Conservation (phyloP, 2,113 vertebrate genomes). For the Erythrolamprus reginae region DNA sequence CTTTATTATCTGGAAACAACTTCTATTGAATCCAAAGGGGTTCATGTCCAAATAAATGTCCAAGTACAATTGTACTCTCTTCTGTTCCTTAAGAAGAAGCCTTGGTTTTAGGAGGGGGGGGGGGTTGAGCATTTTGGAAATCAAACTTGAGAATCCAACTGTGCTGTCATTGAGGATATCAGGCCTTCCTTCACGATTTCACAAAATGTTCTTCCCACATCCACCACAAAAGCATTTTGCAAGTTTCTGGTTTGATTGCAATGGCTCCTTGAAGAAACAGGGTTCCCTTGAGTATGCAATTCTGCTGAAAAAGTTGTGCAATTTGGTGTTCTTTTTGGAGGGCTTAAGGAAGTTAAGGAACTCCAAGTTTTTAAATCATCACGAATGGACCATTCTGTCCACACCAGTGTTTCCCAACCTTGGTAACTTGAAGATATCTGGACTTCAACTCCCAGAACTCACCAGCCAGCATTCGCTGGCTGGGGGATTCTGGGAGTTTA, state of each 20-base stretch:
- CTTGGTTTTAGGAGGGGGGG: not conserved
- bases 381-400: not conserved
- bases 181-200: not conserved
- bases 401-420: no score
- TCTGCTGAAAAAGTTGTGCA: not conserved
- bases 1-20: not conserved
- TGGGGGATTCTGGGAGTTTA: no score
- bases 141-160: no score
- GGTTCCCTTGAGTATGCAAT: not conserved
- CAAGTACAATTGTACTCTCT: not conserved
- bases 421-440: no score
- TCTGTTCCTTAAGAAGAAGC: not conserved
- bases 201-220: not conserved
- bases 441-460: no score
- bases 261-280: not conserved
- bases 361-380: not conserved
- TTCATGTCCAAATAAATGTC: not conserved
- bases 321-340: not conserved
- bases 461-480: no score
- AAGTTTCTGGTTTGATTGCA: conserved; percentile 20
- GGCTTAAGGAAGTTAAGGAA: not conserved
- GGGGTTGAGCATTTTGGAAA: not conserved
- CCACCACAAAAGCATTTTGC: not conserved
- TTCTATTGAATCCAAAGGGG: not conserved
- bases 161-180: not conserved